Evolutionary conservation across 2,797 vertebrate genomes (phyloP).

Genomic region (Darevskia mixta): DNA sequence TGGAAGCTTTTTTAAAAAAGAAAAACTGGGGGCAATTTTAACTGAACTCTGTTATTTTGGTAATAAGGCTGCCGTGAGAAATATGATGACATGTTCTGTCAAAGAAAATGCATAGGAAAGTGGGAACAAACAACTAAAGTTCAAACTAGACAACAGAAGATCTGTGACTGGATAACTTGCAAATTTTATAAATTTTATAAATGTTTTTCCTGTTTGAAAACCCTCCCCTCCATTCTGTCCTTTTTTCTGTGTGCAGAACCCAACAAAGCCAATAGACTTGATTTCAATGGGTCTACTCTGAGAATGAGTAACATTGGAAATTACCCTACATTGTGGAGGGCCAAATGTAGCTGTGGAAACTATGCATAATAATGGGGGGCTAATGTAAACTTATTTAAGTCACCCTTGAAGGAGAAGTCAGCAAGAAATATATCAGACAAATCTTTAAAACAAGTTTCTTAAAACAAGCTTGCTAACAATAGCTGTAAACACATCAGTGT

Average conservation of each 20-base stretch:
- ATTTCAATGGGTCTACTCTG: too few relatives aligned
- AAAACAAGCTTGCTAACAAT: background rate
- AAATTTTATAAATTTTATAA: background rate
- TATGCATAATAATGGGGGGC: background rate
- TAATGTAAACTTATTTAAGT: background rate
- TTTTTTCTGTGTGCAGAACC: too few relatives aligned
- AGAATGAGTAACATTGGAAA: too few relatives aligned
- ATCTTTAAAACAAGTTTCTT: background rate
- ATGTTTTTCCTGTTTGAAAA: background rate
- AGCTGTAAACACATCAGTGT: background rate
- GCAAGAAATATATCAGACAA: background rate
- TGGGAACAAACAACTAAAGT: background rate
- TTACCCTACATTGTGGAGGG: too few relatives aligned
- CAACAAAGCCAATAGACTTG: too few relatives aligned
- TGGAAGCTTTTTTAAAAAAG: slow-evolving; percentile 26
- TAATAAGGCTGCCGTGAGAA: slow-evolving; percentile 36
- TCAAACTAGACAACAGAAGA: background rate
- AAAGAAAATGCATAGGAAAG: background rate
- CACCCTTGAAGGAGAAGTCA: background rate
- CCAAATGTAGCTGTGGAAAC: background rate
- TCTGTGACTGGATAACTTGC: background rate
- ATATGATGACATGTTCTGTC: slow-evolving; percentile 15
- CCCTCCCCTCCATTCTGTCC: background rate
- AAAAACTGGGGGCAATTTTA: slow-evolving; percentile 50
- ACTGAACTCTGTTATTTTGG: background rate